phyloP scores from a whole-genome alignment of 2,113 vertebrate species.

The Toxotes jaculatrix region DNA sequence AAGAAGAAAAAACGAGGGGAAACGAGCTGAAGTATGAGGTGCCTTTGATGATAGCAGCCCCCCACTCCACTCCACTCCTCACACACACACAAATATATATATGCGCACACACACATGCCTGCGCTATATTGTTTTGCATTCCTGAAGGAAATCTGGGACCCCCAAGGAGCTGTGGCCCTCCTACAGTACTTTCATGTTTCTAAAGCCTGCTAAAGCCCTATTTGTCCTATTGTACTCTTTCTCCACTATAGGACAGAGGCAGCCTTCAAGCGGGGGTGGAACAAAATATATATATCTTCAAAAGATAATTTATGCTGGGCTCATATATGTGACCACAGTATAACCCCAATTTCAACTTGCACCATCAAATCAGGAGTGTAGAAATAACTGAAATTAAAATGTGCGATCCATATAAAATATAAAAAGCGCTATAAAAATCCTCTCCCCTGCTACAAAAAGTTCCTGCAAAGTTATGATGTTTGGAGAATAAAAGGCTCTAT shows the following conservation, averaged over 20 bases:
- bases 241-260: constrained; percentile 47
- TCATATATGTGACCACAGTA: constrained; percentile 71
- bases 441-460: constrained; percentile 63
- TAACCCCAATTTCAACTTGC: constrained; percentile 70
- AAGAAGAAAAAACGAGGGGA: constrained; percentile 51
- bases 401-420: constrained; percentile 53
- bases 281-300: constrained; percentile 70
- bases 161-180: constrained; percentile 74
- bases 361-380: constrained; percentile 64
- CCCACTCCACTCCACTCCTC: constrained; percentile 1
- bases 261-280: constrained; percentile 49
- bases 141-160: constrained; percentile 74
- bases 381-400: constrained; percentile 72
- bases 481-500: constrained; percentile 63
- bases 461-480: constrained; percentile 63
- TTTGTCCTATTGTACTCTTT: constrained; percentile 67
- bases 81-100: not conserved
- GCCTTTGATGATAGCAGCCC: constrained; percentile 79
- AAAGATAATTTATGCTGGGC: constrained; percentile 66
- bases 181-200: constrained; percentile 80
- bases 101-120: constrained; percentile 16
- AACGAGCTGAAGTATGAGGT: constrained; percentile 78
- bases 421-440: constrained; percentile 52
- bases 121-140: constrained; percentile 77
- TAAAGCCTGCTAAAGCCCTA: constrained; percentile 71